Base-by-base conservation (phyloP, 2,113 vertebrate species). In the Dicerorhinus sumatrensis region DNA sequence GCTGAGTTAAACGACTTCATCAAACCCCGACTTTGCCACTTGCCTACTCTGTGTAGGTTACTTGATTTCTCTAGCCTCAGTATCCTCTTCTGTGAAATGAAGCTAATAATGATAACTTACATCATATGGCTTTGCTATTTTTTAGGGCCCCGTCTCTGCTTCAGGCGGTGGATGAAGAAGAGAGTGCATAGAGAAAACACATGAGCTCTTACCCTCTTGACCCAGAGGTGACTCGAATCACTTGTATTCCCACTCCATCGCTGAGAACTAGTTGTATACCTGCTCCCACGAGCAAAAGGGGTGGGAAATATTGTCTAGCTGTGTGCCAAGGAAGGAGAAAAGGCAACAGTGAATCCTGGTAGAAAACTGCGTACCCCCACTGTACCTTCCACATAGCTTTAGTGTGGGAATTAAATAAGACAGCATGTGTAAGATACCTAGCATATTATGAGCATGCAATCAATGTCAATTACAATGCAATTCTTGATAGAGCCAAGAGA, bases 251-350 rank as follows among this genome's bases (percentile, higher is more conserved):
- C 56, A 29, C 31, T 69, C 16, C 14, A 21, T 39, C 21, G 4
- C 25, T 62, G 11, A 92, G 58, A 86, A 72, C 31, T 51, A n/a
- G 39, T 46, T 65, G 48, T 48, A 13, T 3, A 33, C 14, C 29
- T 5, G 6, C 17, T 39, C 27, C 13, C 48, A 83, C n/a, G 39
- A 69, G 86, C 65, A 51, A 4, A 27, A 9, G 10, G 31, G 20
- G 18, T 13, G 21, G 58, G 29, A 93, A 67, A 56, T 29, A 21
- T 13, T 23, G 14, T 29, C 58, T 76, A 8, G 2, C 6, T n/a
- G 6, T 29, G 20, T 54, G n/a, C 20, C 72, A 86, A 60, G 23
- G 65, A 51, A 54, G 14, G 42, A 95, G 54, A 86, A 96, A 87
- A 29, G 36, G 12, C 29, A 80, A 25, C 21, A 63, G 10, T 12